Evolutionary conservation across 2,888 invertebrate genomes (phyloP).

Genomic region (Dione vanillae): DNA sequence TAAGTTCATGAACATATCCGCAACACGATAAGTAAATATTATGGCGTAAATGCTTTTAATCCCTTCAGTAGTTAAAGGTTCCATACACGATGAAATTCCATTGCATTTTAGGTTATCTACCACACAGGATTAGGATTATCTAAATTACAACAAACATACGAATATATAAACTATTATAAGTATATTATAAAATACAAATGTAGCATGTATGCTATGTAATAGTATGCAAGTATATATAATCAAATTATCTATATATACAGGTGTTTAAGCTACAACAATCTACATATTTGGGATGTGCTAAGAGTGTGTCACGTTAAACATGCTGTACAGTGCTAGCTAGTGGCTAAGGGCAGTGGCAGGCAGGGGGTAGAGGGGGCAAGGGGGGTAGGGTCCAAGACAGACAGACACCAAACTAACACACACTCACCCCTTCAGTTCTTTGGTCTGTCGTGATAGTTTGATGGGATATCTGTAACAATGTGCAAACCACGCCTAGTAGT

Average conservation of each 20-base stretch:
- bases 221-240: not conserved
- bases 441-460: conserved; percentile 68
- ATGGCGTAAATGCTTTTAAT: not conserved
- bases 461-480: conserved; percentile 72
- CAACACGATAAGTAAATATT: not conserved
- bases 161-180: not conserved
- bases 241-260: conserved; percentile 2
- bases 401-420: conserved; percentile 66
- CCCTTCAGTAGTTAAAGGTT: not conserved
- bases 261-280: conserved; percentile 21
- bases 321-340: conserved; percentile 18
- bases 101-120: no score
- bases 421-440: conserved; percentile 74
- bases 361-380: not conserved
- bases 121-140: no score
- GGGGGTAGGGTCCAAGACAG: conserved; percentile 35
- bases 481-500: conserved; percentile 56
- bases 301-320: not conserved
- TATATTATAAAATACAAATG: not conserved
- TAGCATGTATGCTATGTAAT: not conserved
- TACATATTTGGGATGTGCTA: conserved; percentile 14
- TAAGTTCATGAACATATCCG: not conserved
- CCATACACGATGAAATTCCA: not conserved
- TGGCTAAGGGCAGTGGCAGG: conserved; percentile 19
- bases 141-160: conserved; percentile 1